Conservation (phyloP, 2,888 invertebrate genomes). For the Nasonovia ribisnigri region DNA sequence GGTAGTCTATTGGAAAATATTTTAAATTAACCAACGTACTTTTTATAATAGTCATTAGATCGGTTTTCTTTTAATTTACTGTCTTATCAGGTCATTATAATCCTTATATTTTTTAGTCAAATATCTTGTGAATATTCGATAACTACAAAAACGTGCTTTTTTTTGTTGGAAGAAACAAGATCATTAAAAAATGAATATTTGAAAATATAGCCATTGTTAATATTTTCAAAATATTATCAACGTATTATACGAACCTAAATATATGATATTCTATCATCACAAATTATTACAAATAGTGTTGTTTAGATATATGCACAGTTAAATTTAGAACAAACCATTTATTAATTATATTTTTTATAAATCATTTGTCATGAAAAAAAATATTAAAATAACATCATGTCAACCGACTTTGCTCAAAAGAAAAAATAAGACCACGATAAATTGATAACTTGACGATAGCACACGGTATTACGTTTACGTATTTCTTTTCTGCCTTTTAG, state of each 20-base stretch:
- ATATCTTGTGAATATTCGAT: neutral
- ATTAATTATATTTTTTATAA: neutral
- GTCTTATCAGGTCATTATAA: neutral
- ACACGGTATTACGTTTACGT: neutral
- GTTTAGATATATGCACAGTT: neutral
- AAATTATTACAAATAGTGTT: neutral
- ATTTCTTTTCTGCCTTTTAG: neutral
- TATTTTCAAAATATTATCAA: neutral
- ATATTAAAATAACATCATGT: neutral
- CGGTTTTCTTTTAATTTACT: neutral
- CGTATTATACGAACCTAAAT: neutral
- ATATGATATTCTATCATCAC: neutral
- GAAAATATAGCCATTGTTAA: neutral
- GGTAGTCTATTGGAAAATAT: neutral
- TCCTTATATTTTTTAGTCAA: neutral
- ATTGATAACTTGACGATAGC: neutral
- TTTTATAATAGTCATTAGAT: neutral
- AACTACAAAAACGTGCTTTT: neutral
- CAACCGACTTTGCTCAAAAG: neutral
- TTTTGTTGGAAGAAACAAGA: neutral
- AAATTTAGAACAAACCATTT: neutral
- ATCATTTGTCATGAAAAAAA: neutral
- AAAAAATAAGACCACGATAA: neutral
- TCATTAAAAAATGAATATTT: neutral
- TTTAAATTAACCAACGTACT: neutral